These are phyloP conservation scores for Apteryx owenii DNA, from an alignment of 2,113 vertebrate species.

Conservation along the genomic window DNA sequence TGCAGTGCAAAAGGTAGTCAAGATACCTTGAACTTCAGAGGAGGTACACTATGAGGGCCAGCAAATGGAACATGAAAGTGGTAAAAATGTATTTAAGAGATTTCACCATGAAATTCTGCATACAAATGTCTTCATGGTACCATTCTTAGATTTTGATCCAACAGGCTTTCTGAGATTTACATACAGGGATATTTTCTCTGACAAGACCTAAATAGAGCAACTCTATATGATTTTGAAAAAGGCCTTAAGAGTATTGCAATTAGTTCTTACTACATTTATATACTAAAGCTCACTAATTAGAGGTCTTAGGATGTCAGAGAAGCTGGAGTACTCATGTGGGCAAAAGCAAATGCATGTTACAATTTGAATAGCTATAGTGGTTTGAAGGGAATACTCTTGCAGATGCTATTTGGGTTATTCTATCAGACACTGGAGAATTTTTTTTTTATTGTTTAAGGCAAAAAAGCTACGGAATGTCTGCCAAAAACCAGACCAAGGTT, in stretches of 20 bases:
- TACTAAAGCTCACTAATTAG: not conserved
- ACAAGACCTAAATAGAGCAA: not conserved
- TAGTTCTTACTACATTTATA: not conserved
- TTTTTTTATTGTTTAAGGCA: not conserved
- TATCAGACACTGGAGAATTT: not conserved
- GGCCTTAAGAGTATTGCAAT: not conserved
- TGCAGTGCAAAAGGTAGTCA: not conserved
- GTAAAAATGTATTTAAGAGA: not conserved
- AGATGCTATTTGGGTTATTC: not conserved
- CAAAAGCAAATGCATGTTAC: not conserved
- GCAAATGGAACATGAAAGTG: not conserved
- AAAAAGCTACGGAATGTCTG: not conserved
- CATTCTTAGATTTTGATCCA: not conserved
- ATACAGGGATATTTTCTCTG: not conserved
- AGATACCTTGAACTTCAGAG: not conserved
- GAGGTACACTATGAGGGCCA: not conserved
- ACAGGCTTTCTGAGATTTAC: not conserved
- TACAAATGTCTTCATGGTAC: not conserved
- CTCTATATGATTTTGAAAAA: not conserved
- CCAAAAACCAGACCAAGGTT: not conserved
- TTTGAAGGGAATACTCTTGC: not conserved
- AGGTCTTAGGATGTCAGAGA: not conserved
- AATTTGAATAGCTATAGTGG: not conserved
- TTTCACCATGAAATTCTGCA: not conserved
- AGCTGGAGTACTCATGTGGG: not conserved